phyloP scores from a whole-genome alignment of 2,113 vertebrate genomes.

The Erinaceus europaeus region DNA sequence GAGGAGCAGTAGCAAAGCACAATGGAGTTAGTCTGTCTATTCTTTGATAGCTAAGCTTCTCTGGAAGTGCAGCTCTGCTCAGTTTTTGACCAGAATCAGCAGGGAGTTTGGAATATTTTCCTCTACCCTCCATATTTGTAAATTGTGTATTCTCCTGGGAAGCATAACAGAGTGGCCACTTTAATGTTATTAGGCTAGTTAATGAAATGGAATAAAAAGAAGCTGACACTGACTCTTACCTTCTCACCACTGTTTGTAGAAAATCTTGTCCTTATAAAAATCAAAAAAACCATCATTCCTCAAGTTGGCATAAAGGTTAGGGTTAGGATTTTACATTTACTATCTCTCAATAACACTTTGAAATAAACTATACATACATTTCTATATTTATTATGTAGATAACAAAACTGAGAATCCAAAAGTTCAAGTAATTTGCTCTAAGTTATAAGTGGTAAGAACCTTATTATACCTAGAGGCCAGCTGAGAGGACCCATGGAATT shows the following conservation, averaged over 20 bases:
- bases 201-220: constrained; percentile 9
- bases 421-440: neutral
- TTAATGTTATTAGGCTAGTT: neutral
- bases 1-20: neutral
- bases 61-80: neutral
- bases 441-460: neutral
- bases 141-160: neutral
- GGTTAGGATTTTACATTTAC: neutral
- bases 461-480: neutral
- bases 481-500: too few species aligned
- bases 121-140: neutral
- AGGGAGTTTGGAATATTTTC: neutral
- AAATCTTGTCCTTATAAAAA: constrained; percentile 15
- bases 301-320: neutral
- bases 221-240: neutral
- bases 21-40: neutral
- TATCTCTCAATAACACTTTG: neutral
- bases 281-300: neutral
- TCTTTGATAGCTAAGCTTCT: too few species aligned
- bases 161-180: neutral
- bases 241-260: neutral
- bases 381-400: neutral
- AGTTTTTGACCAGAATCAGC: neutral
- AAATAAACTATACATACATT: neutral
- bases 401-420: neutral